Conservation (phyloP, 2,797 vertebrate genomes). For the Columba guinea region DNA sequence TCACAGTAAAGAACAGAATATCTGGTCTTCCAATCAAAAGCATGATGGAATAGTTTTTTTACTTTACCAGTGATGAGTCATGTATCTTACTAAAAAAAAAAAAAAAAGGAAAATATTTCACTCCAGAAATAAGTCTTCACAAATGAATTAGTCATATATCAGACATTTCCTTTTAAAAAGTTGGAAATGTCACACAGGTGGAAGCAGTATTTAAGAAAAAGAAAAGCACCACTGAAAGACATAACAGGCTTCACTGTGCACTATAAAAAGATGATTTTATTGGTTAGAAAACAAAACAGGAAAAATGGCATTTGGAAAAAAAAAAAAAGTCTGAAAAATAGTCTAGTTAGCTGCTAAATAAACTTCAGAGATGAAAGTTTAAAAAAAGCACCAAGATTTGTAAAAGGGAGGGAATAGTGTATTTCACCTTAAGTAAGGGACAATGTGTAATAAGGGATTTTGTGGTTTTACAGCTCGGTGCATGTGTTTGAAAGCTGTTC, state of each 20-base stretch:
- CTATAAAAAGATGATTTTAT: slow-evolving; percentile 50
- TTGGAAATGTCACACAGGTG: slow-evolving; percentile 53
- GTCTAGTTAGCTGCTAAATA: slow-evolving; percentile 65
- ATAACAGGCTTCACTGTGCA: slow-evolving; percentile 54
- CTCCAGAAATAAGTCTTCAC: slow-evolving; percentile 31
- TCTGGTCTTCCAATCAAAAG: neutral
- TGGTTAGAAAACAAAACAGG: slow-evolving; percentile 63
- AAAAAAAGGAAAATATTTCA: slow-evolving; percentile 1
- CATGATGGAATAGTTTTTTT: neutral
- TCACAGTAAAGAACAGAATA: neutral
- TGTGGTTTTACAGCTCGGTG: slow-evolving; percentile 95
- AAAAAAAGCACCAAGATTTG: slow-evolving; percentile 67
- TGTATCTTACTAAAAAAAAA: neutral
- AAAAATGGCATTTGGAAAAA: slow-evolving; percentile 58
- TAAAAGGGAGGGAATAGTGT: slow-evolving; percentile 78
- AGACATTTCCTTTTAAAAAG: slow-evolving; percentile 40
- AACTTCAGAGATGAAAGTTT: slow-evolving; percentile 65
- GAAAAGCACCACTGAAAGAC: slow-evolving; percentile 13
- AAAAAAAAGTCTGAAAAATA: slow-evolving; percentile 58
- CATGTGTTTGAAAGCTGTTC: slow-evolving; percentile 93
- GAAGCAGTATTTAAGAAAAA: slow-evolving; percentile 30
- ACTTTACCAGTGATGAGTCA: neutral
- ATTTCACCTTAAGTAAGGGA: slow-evolving; percentile 91
- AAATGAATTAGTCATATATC: slow-evolving; percentile 41
- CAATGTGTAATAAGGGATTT: slow-evolving; percentile 94